Percentiles rank a stretch among this genome's conserved stretches.
phyloP scores from a whole-genome alignment of 2,113 vertebrate species.

The Cryptotis parvus region DNA sequence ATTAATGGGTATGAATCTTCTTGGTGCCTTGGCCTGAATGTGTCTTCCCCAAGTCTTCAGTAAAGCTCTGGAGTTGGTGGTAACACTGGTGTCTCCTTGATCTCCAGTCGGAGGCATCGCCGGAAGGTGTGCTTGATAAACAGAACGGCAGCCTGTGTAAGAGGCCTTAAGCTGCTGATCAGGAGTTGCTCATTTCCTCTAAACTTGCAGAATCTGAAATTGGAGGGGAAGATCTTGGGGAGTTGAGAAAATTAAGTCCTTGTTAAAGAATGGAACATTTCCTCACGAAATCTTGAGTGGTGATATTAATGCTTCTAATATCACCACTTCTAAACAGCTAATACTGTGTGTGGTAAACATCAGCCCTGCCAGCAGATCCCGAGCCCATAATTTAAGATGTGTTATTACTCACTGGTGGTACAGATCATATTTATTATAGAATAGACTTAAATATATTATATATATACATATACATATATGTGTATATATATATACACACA shows the following conservation, averaged over 20 bases:
- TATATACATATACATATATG: too few species aligned
- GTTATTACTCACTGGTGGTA: not conserved
- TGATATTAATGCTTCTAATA: constrained; percentile 42
- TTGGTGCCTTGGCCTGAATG: not conserved
- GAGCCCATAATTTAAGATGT: constrained; percentile 54
- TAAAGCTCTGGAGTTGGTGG: not conserved
- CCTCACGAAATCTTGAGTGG: constrained; percentile 36
- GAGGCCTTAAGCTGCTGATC: not conserved
- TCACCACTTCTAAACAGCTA: constrained; percentile 23
- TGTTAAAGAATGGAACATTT: constrained; percentile 23
- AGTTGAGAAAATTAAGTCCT: constrained; percentile 51
- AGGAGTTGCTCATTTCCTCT: constrained; percentile 48
- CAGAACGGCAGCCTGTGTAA: not conserved
- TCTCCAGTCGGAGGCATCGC: not conserved
- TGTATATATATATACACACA: too few species aligned
- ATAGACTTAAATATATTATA: too few species aligned
- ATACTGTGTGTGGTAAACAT: not conserved
- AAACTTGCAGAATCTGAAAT: constrained; percentile 42
- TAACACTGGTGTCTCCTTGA: not conserved
- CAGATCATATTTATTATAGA: not conserved
- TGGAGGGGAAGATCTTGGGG: not conserved
- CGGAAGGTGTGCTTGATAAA: not conserved
- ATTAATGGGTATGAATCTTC: not conserved
- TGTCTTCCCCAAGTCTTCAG: not conserved
- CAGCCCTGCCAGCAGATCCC: not conserved